Percentiles rank a stretch among this genome's conserved stretches.
Conservation (phyloP, 1,140 invertebrate genomes). For the Hyphantria cunea region DNA sequence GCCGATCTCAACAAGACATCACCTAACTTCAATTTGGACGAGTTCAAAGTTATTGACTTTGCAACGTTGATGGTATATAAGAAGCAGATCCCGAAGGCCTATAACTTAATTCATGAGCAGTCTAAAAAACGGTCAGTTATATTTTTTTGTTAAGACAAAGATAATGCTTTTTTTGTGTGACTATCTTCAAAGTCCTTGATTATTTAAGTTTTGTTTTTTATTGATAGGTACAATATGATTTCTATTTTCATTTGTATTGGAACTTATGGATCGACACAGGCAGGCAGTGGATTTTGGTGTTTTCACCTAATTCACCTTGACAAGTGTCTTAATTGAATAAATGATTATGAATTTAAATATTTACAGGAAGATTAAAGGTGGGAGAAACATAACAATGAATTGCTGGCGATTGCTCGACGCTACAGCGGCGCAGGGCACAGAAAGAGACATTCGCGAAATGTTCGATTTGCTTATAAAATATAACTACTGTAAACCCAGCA, state of each 20-base stretch:
- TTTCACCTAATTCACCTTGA: no score
- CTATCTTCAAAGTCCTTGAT: constrained; percentile 82
- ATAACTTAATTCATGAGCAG: constrained; percentile 72
- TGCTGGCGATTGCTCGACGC: constrained; percentile 81
- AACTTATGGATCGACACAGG: no score
- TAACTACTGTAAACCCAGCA: constrained; percentile 76
- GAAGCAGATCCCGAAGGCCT: constrained; percentile 71
- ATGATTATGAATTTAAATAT: no score
- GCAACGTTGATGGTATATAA: constrained; percentile 79
- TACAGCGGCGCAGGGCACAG: constrained; percentile 53
- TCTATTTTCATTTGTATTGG: no score
- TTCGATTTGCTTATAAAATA: constrained; percentile 71
- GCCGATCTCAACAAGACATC: constrained; percentile 69
- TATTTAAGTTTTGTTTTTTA: constrained; percentile 38
- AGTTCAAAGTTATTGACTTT: constrained; percentile 82
- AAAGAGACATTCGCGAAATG: constrained; percentile 61
- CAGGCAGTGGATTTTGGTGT: no score
- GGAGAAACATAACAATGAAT: constrained; percentile 58
- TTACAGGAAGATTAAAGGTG: constrained; percentile 59
- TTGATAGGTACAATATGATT: not conserved
- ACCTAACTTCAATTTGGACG: constrained; percentile 80
- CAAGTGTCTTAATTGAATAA: no score
- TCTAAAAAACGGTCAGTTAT: constrained; percentile 58
- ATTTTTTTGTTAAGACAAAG: no score
- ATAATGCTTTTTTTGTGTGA: no score